Evolutionary conservation across 2,888 invertebrate species (phyloP).

Genomic region (Xestoiulus laeticollis): DNA sequence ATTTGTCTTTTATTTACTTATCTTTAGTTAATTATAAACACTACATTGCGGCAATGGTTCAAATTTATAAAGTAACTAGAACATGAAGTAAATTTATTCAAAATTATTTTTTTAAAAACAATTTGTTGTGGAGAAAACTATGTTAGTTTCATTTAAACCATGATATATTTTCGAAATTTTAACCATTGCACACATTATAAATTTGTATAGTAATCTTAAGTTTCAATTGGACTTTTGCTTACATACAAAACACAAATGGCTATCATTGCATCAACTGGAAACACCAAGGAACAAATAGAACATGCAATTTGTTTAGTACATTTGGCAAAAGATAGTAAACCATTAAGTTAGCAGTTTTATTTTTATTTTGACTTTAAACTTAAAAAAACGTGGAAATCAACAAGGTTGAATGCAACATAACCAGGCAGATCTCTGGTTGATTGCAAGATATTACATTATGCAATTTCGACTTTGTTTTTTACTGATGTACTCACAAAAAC

Average conservation of each 20-base stretch:
- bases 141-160: too few relatives aligned
- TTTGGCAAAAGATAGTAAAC: neutral
- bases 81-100: too few relatives aligned
- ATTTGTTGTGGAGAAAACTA: too few relatives aligned
- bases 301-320: neutral
- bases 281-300: neutral
- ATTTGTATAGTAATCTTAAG: too few relatives aligned
- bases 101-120: too few relatives aligned
- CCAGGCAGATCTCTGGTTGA: neutral
- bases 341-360: neutral
- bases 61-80: too few relatives aligned
- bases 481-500: neutral
- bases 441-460: slow-evolving; percentile 35
- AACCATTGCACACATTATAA: too few relatives aligned
- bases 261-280: neutral
- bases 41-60: too few relatives aligned
- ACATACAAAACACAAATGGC: neutral
- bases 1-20: slow-evolving; percentile 22
- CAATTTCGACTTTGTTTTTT: slow-evolving; percentile 17
- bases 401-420: slow-evolving; percentile 4
- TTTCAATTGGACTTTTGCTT: too few relatives aligned
- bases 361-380: slow-evolving; percentile 20
- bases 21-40: neutral
- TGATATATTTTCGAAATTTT: too few relatives aligned
- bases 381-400: slow-evolving; percentile 35